phyloP scores from a whole-genome alignment of 2,888 invertebrate species.

The Thera obeliscata region DNA sequence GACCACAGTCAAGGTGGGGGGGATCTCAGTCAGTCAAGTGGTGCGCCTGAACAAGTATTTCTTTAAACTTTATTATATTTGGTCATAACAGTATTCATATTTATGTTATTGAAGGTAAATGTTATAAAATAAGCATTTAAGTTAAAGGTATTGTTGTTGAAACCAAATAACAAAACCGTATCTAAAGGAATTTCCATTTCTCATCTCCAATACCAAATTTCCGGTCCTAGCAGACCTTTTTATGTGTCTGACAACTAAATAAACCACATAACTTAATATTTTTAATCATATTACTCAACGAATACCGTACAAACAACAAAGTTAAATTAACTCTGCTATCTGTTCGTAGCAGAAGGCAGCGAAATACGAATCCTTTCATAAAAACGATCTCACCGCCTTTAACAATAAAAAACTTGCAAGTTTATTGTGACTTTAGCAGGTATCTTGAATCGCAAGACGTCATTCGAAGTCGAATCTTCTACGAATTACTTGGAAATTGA shows the following conservation, averaged over 20 bases:
- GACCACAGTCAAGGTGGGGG: no score
- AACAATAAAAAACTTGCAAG: slow-evolving; percentile 45
- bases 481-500: slow-evolving; percentile 64
- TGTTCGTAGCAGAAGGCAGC: slow-evolving; percentile 38
- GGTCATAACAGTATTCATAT: no score
- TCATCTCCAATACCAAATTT: no score
- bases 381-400: slow-evolving; percentile 38
- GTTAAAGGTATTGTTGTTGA: no score
- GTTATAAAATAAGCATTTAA: no score
- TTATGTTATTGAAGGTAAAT: no score
- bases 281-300: slow-evolving; percentile 20
- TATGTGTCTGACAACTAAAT: slow-evolving; percentile 36
- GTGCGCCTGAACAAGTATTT: no score
- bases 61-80: no score
- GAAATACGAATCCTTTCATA: slow-evolving; percentile 44
- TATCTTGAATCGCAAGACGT: slow-evolving; percentile 45
- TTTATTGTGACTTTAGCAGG: slow-evolving; percentile 31
- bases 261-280: slow-evolving; percentile 29
- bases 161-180: neutral
- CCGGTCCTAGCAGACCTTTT: neutral
- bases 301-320: slow-evolving; percentile 40
- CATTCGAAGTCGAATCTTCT: slow-evolving; percentile 61
- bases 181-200: neutral
- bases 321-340: slow-evolving; percentile 48
- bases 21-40: no score